Evolutionary conservation across 2,797 vertebrate species (phyloP).

Genomic region (Podargus strigoides): DNA sequence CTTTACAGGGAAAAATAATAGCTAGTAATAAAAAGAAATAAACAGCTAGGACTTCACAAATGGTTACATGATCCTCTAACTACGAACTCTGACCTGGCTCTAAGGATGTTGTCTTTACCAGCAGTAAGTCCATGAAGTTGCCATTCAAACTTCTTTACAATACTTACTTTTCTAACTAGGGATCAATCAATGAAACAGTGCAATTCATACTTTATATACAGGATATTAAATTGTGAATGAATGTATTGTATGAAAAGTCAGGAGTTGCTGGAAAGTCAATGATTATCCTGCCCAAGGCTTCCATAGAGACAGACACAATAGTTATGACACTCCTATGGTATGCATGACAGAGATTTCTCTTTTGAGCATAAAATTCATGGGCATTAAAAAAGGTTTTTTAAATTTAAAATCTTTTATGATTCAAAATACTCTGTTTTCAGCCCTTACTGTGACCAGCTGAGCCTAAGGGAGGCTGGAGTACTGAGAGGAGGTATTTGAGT

Average conservation of each 20-base stretch:
- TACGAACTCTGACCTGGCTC: neutral
- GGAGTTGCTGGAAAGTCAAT: neutral
- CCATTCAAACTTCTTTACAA: neutral
- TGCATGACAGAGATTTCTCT: neutral
- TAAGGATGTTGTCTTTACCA: neutral
- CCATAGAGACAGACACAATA: slow-evolving; percentile 66
- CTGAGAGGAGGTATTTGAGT: neutral
- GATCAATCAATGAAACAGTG: neutral
- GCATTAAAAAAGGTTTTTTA: neutral
- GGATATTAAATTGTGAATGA: neutral
- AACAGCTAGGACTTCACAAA: neutral
- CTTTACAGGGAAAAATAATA: neutral
- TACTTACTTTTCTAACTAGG: neutral
- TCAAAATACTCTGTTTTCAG: neutral
- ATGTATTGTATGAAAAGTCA: neutral
- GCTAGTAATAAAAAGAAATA: neutral
- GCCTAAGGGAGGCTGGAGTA: neutral
- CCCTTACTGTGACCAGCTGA: neutral
- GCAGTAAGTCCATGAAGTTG: neutral
- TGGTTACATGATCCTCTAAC: neutral
- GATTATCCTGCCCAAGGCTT: neutral
- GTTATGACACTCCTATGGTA: slow-evolving; percentile 38
- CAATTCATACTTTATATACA: neutral
- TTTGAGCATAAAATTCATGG: neutral
- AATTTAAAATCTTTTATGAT: neutral